Evolutionary conservation across 2,113 vertebrate genomes (phyloP).

Genomic region (Lamprologus speciosus): DNA sequence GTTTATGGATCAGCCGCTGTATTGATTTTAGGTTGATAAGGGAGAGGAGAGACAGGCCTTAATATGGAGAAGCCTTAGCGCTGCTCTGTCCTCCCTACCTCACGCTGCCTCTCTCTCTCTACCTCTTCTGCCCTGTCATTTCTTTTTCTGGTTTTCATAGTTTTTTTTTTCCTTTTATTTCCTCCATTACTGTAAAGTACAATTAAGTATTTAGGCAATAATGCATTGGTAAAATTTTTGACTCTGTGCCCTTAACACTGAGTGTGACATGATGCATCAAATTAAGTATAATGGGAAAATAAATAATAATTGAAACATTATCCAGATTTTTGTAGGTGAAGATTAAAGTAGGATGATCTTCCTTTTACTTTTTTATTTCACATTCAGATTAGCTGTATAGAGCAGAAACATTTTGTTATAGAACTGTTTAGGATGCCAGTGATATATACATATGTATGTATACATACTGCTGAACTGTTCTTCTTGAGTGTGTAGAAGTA

Average conservation of each 20-base stretch:
- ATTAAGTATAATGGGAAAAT: background rate
- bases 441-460: background rate
- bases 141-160: background rate
- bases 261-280: background rate
- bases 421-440: too few species aligned
- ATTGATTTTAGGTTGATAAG: background rate
- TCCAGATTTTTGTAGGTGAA: background rate
- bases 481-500: background rate
- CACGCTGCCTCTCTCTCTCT: slow-evolving; percentile 32
- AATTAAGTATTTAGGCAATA: background rate
- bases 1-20: background rate
- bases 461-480: background rate
- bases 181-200: background rate
- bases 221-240: background rate
- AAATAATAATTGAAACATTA: background rate
- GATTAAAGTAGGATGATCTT: background rate
- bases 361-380: background rate
- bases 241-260: background rate
- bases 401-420: background rate
- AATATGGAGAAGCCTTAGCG: slow-evolving; percentile 21
- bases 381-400: background rate
- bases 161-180: background rate
- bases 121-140: slow-evolving; percentile 11
- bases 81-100: slow-evolving; percentile 51
- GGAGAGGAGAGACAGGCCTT: slow-evolving; percentile 45